Conservation (phyloP, 1,140 invertebrate species). For the Marisa cornuarietis region DNA sequence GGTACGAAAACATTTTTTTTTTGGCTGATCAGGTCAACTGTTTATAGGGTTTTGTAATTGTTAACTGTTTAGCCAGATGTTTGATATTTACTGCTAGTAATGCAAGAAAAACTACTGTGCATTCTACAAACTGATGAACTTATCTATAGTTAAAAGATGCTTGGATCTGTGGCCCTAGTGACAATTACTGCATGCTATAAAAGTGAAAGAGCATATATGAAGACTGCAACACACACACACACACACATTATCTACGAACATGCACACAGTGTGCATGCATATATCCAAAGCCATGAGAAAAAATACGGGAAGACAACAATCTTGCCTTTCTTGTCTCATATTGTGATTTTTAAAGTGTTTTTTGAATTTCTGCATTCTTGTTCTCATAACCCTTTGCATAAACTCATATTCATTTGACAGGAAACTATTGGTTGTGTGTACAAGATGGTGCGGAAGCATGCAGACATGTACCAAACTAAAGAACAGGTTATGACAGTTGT, state of each 20-base stretch:
- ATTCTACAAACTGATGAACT: no score
- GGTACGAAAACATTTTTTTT: neutral
- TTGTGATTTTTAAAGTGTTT: neutral
- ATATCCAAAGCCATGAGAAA: neutral
- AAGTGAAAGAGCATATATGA: no score
- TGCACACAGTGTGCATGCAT: neutral
- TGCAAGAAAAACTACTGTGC: no score
- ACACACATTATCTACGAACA: neutral
- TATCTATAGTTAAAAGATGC: no score
- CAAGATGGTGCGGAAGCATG: conserved; percentile 14
- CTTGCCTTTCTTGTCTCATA: neutral
- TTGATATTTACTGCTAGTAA: no score
- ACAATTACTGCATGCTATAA: no score
- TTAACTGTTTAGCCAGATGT: no score
- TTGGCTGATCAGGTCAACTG: no score
- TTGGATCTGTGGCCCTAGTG: no score
- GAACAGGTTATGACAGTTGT: neutral
- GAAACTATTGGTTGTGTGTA: conserved; percentile 16
- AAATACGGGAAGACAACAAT: no score
- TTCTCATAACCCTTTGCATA: neutral
- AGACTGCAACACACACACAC: neutral
- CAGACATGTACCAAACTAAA: neutral
- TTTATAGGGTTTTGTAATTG: no score
- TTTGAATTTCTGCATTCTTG: neutral
- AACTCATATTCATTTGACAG: neutral